Evolutionary conservation across 1,140 invertebrate genomes (phyloP).

Genomic region (Theocolax elegans): DNA sequence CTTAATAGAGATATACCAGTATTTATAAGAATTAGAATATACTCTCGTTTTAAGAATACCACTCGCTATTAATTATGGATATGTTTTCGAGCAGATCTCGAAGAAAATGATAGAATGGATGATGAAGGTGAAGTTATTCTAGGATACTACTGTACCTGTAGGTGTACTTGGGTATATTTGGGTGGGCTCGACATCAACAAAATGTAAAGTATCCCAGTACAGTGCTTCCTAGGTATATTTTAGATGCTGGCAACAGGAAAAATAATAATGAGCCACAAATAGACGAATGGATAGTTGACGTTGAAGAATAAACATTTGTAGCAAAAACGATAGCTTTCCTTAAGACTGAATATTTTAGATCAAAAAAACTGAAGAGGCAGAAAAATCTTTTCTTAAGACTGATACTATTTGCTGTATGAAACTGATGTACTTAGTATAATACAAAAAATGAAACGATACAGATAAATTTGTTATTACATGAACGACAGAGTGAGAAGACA

Average conservation of each 20-base stretch:
- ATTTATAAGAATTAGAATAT: constrained; percentile 35
- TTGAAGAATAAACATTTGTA: background rate
- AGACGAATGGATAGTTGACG: background rate
- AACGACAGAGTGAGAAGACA: background rate
- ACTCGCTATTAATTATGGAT: constrained; percentile 2
- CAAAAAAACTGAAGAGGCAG: background rate
- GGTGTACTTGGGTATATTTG: background rate
- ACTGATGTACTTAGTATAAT: background rate
- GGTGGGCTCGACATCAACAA: background rate
- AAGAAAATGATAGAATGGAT: background rate
- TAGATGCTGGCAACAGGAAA: background rate
- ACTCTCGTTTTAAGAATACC: background rate
- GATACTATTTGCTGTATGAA: too few relatives aligned
- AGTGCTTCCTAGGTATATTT: background rate
- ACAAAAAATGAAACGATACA: background rate
- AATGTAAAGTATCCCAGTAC: constrained; percentile 3
- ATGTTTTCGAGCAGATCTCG: background rate
- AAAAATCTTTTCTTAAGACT: too few relatives aligned
- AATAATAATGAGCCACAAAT: background rate
- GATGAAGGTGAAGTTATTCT: background rate
- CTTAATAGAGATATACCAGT: constrained; percentile 23
- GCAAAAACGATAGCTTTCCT: background rate
- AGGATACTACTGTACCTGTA: constrained; percentile 22
- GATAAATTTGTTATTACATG: background rate
- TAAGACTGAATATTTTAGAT: background rate